phyloP scores from a whole-genome alignment of 2,113 vertebrate genomes.

The Pelobates fuscus region DNA sequence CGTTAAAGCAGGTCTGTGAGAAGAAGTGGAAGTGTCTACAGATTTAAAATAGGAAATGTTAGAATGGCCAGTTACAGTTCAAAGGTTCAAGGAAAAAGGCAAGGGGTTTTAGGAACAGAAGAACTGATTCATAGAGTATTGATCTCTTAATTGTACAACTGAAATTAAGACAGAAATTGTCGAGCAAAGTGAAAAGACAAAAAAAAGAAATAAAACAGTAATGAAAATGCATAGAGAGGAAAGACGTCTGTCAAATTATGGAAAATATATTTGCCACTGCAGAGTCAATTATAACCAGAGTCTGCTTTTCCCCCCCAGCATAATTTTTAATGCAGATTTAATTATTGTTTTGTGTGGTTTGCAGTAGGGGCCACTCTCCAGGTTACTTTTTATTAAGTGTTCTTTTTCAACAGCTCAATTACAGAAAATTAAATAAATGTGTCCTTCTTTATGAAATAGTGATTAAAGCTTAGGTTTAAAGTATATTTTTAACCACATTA shows the following conservation, averaged over 20 bases:
- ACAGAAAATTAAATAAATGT: constrained; percentile 15
- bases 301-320: constrained; percentile 21
- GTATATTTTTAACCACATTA: too few species aligned
- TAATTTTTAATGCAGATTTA: constrained; percentile 33
- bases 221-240: not conserved
- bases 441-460: too few species aligned
- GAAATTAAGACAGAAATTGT: not conserved
- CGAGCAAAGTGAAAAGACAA: not conserved
- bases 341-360: constrained; percentile 31
- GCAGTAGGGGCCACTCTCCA: constrained; percentile 17
- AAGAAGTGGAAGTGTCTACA: not conserved
- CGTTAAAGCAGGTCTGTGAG: not conserved
- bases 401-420: constrained; percentile 13
- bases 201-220: not conserved
- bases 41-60: not conserved
- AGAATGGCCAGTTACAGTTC: not conserved
- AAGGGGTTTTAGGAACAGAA: not conserved
- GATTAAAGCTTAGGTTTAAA: too few species aligned
- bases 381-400: constrained; percentile 29
- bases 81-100: not conserved
- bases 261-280: constrained; percentile 10
- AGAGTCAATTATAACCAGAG: constrained; percentile 21
- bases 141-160: not conserved
- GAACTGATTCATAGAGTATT: not conserved
- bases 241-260: constrained; percentile 15